Evolutionary conservation across 2,888 invertebrate genomes (phyloP), one percentile per base, ranked within the genome.

Genomic region (Trissolcus brochymenae): DNA sequence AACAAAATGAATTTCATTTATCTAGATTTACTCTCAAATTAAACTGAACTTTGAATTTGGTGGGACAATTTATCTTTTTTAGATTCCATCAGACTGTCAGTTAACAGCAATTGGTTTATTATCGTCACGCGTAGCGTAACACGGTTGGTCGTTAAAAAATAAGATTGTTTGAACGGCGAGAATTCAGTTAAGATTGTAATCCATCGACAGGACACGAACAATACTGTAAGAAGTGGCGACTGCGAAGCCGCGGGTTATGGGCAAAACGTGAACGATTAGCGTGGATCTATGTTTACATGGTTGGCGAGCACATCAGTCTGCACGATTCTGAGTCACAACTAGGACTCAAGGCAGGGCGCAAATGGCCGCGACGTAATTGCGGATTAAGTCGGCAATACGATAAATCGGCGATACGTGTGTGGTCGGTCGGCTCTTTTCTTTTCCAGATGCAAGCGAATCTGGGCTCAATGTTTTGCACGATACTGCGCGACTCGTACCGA

Each of bases 211-310:
- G 77, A 80, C 78, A 78, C 79, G 85, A 86, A 87, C 87, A 87
- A 87, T 87, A 84, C 84, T 84, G 84, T 85, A 87, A 87, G 85
- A 86, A 86, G 84, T 83, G 80, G 80, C 81, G 82, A 81, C 81
- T 82, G 76, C 80, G 86, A 86, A 86, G 85, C 87, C 84, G 83
- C 79, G 55, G 80, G 83, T 87, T 87, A 87, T 87, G 86, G 87
- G 86, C 84, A 87, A 88, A 88, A 88, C 87, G 88, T 87, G 87
- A 87, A 88, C 87, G 88, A 88, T 88, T 88, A 88, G 87, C 81
- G 85, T 80, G 83, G 82, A 84, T 82, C 84, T 82, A 83, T 85
- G 86, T 87, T 86, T 85, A 86, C 85, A 84, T 76, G 82, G 79
- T 76, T 71, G 76, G 77, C 62, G 76, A 65, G 78, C 66, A 81